Base-by-base conservation (phyloP, 2,113 vertebrate species). In the Thinocorus orbignyianus region DNA sequence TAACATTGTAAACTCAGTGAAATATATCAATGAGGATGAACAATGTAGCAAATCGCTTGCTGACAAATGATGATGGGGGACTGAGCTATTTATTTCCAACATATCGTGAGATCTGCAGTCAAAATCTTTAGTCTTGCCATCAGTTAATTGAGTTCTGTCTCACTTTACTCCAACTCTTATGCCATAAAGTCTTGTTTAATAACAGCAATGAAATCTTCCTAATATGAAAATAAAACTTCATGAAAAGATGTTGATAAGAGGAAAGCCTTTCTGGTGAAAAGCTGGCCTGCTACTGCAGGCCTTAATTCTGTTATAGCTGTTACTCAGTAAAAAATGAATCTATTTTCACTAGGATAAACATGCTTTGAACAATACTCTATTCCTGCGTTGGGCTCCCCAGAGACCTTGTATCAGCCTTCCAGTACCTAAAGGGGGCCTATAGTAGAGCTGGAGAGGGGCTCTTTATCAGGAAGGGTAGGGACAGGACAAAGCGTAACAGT, bases 1-100 rank as follows among this genome's bases (percentile, higher is more conserved):
- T 79, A 97, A 83, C 71, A 87, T 87, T 89, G 84, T 95, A 94
- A 96, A 95, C 91, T 91, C 62, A 54, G 55, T 80, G 72, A 85
- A 94, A 94, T 93, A 69, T 71, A 84, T 72, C 61, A 90, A 71
- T 86, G 77, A 82, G 48, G 31, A 69, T 87, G 46, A 87, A 96
- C 90, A 69, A 77, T 1, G 2, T 10, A 70, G 72, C 61, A 91
- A 95, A 92, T 93, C 39, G 30, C 48, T 78, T 72, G 51, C 66
- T 84, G 77, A 58, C 12, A 84, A 77, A 90, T 41, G 37, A 77
- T 79, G 51, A 51, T 81, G 54, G 31, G 39, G 46, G 44, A 69
- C 62, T 46, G 69, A 86, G 35, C 42, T 77, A 74, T 73, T 95
- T 73, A 71, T 82, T 93, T 94, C 66, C 66, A 81, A 17, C 52